Evolutionary conservation across 2,888 invertebrate species (phyloP).

Genomic region (Bruchidius siliquastri): DNA sequence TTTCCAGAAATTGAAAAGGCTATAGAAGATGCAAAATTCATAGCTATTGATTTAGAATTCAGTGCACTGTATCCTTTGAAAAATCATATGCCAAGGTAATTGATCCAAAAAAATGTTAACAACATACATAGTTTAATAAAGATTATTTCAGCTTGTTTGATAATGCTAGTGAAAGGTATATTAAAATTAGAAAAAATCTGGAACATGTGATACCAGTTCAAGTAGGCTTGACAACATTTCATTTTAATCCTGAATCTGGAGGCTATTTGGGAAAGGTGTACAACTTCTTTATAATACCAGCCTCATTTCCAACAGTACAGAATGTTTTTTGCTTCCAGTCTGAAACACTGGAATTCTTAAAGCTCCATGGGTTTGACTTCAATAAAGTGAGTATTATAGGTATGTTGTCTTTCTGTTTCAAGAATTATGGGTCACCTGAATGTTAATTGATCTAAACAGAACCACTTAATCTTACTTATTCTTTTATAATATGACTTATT

Average conservation of each 20-base stretch:
- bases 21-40: constrained; percentile 57
- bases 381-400: constrained; percentile 59
- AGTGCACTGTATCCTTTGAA: constrained; percentile 52
- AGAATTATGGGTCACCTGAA: too few species aligned
- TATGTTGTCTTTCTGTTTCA: too few species aligned
- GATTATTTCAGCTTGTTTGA: constrained; percentile 55
- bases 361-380: constrained; percentile 63
- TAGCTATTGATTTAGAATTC: constrained; percentile 72
- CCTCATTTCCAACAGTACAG: constrained; percentile 57
- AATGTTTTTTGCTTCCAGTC: constrained; percentile 60
- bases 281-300: constrained; percentile 67
- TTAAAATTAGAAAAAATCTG: constrained; percentile 49
- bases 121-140: not conserved
- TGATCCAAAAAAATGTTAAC: not conserved
- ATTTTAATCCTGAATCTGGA: constrained; percentile 54
- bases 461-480: too few species aligned
- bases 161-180: constrained; percentile 51
- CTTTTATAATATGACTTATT: too few species aligned
- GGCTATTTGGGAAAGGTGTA: constrained; percentile 58
- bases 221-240: constrained; percentile 64
- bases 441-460: too few species aligned
- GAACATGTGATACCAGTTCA: constrained; percentile 60
- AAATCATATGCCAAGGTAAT: constrained; percentile 32
- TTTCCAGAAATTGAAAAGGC: constrained; percentile 53
- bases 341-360: constrained; percentile 60